Evolutionary conservation across 2,113 vertebrate species (phyloP).

Genomic region (Chauna torquata): DNA sequence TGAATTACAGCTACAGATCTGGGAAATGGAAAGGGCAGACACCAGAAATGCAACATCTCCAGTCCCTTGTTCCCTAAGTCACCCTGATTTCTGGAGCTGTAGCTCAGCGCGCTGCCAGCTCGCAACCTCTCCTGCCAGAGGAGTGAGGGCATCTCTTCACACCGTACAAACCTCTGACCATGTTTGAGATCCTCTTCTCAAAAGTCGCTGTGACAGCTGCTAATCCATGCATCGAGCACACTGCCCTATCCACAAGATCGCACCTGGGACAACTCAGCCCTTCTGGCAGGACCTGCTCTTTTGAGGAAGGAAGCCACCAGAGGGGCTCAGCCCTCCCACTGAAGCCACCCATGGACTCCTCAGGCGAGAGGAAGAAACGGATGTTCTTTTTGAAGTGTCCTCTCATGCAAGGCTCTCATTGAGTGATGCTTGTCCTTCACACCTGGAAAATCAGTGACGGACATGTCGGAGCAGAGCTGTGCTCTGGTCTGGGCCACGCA

Average conservation of each 20-base stretch:
- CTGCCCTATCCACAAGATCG: neutral
- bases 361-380: neutral
- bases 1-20: neutral
- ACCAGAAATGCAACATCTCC: neutral
- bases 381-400: neutral
- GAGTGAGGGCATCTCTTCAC: neutral
- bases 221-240: neutral
- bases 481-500: neutral
- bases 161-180: neutral
- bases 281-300: too few relatives aligned
- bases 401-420: neutral
- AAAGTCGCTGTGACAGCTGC: neutral
- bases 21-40: neutral
- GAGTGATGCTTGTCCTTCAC: neutral
- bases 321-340: neutral
- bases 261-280: neutral
- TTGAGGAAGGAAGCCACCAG: neutral
- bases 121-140: neutral
- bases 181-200: neutral
- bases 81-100: accelerated
- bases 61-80: neutral
- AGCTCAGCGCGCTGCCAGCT: neutral
- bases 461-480: neutral
- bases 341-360: neutral
- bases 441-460: neutral